These are phyloP conservation scores for Iguana delicatissima DNA, from an alignment of 2,797 vertebrate species.

Conservation along the genomic window DNA sequence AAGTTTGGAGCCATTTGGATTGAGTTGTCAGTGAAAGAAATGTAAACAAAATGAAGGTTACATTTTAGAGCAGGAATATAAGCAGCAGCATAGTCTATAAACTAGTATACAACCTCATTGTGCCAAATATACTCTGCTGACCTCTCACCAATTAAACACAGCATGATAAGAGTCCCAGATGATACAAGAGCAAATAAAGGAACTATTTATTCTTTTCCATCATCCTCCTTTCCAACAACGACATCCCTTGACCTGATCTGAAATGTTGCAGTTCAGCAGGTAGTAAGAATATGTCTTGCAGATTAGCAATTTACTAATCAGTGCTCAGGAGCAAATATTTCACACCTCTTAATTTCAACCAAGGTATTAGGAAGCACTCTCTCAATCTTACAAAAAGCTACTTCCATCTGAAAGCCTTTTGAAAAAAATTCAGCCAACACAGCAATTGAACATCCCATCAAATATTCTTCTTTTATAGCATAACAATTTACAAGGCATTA, in stretches of 20 bases:
- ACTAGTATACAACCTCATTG: not conserved
- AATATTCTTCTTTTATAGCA: constrained; percentile 2
- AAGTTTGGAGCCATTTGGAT: not conserved
- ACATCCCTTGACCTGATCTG: not conserved
- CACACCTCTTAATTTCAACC: not conserved
- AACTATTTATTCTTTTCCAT: not conserved
- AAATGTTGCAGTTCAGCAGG: not conserved
- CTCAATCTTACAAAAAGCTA: not conserved
- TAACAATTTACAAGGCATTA: not conserved
- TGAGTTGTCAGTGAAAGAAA: not conserved
- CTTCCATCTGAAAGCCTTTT: not conserved
- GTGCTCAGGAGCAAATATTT: not conserved
- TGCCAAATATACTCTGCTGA: not conserved
- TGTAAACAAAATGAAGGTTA: not conserved
- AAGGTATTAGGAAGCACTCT: not conserved
- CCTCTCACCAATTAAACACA: not conserved
- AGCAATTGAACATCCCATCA: not conserved
- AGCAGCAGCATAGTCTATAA: not conserved
- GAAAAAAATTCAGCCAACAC: not conserved
- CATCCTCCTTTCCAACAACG: not conserved
- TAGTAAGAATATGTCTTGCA: not conserved
- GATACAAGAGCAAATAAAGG: not conserved
- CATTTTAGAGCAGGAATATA: not conserved
- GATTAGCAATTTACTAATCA: not conserved
- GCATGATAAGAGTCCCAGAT: not conserved